These are phyloP conservation scores for Raphicerus campestris DNA, from an alignment of 2,113 vertebrate species.

Conservation along the genomic window DNA sequence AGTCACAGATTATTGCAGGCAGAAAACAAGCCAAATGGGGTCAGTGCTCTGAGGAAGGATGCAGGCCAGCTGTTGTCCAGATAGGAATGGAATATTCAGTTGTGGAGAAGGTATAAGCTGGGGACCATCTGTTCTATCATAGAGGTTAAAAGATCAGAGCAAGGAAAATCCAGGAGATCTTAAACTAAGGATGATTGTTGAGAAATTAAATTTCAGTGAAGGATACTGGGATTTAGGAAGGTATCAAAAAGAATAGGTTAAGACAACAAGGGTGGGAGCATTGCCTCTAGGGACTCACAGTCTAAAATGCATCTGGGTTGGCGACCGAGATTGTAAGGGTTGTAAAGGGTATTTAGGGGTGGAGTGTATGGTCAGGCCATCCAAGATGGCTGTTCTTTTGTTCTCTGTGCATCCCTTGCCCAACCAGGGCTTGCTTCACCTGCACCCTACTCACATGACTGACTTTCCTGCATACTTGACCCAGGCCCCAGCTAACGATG, in stretches of 20 bases:
- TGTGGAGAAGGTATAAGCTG: neutral
- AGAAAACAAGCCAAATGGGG: neutral
- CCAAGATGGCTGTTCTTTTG: neutral
- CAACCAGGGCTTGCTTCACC: neutral
- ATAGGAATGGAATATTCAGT: neutral
- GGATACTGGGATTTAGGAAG: neutral
- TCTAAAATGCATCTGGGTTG: neutral
- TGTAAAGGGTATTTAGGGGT: neutral
- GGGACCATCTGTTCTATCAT: neutral
- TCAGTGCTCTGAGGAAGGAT: neutral
- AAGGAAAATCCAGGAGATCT: neutral
- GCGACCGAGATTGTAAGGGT: neutral
- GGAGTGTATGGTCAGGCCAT: neutral
- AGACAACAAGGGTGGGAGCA: neutral
- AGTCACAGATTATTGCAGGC: neutral
- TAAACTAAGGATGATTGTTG: neutral
- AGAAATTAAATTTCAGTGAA: conserved; percentile 4
- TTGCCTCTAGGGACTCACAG: neutral
- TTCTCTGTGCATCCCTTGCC: neutral
- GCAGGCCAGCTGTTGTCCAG: neutral
- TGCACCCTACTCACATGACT: neutral
- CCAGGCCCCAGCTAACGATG: neutral
- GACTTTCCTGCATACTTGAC: neutral
- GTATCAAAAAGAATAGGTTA: neutral
- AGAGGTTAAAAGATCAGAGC: neutral